phyloP scores from a whole-genome alignment of 2,113 vertebrate species.

The Puntigrus tetrazona region DNA sequence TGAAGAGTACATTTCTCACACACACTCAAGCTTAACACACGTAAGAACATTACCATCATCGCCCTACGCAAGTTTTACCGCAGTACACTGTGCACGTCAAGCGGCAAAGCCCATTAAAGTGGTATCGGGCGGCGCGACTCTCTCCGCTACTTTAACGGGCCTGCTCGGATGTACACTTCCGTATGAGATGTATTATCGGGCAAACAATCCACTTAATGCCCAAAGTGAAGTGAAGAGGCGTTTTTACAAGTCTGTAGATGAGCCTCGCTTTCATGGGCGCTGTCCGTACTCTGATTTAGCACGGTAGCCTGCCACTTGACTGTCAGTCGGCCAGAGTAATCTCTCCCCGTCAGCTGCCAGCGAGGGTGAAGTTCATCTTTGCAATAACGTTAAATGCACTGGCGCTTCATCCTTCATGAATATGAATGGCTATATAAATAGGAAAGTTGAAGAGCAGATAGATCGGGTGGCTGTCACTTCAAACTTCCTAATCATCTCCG shows the following conservation, averaged over 20 bases:
- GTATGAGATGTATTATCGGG: conserved; percentile 70
- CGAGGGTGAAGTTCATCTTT: conserved; percentile 69
- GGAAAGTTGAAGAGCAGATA: conserved; percentile 74
- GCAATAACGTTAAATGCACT: conserved; percentile 78
- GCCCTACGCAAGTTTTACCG: conserved; percentile 58
- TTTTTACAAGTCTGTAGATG: conserved; percentile 71
- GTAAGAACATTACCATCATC: conserved; percentile 31
- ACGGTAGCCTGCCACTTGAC: conserved; percentile 68
- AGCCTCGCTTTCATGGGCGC: conserved; percentile 65
- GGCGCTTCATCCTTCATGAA: conserved; percentile 76
- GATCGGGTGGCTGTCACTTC: conserved; percentile 72
- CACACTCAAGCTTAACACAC: conserved; percentile 48
- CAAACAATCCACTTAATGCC: conserved; percentile 73
- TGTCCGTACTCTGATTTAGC: conserved; percentile 73
- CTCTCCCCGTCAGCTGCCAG: conserved; percentile 76
- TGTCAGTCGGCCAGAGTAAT: conserved; percentile 76
- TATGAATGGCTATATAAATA: conserved; percentile 80
- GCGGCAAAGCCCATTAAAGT: conserved; percentile 59
- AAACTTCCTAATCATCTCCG: conserved; percentile 71
- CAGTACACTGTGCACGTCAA: conserved; percentile 46
- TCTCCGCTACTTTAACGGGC: conserved; percentile 46
- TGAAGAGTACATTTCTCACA: conserved; percentile 81
- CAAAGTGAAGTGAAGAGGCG: conserved; percentile 69
- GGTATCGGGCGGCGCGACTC: conserved; percentile 49
- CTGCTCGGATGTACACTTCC: conserved; percentile 52